These are phyloP conservation scores for Perccottus glenii DNA, from an alignment of 2,113 vertebrate genomes.

Conservation along the genomic window DNA sequence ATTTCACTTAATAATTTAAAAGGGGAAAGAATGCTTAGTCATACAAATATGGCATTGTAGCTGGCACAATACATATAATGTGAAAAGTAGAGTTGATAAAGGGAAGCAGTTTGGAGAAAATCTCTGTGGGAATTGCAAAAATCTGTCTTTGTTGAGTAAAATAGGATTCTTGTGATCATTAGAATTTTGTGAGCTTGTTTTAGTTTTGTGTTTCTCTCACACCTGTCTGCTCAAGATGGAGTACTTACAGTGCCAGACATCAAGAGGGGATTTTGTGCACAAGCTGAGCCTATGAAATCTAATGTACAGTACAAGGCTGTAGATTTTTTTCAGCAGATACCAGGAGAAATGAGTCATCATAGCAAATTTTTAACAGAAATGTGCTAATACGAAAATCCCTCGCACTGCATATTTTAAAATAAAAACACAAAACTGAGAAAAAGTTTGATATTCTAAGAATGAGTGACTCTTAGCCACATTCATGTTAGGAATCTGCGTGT, in stretches of 20 bases:
- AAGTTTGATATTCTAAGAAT: slow-evolving; percentile 20
- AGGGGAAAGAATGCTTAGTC: slow-evolving; percentile 42
- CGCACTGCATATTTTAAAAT: slow-evolving; percentile 22
- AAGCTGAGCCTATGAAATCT: slow-evolving; percentile 51
- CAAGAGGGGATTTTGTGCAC: slow-evolving; percentile 19
- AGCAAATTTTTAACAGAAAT: slow-evolving; percentile 37
- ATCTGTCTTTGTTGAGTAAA: slow-evolving; percentile 28
- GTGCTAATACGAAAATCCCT: slow-evolving; percentile 49
- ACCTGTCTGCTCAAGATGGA: slow-evolving; percentile 28
- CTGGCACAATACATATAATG: slow-evolving; percentile 42
- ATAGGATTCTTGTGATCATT: slow-evolving; percentile 7
- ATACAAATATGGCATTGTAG: slow-evolving; percentile 42
- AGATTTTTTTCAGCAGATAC: slow-evolving; percentile 3
- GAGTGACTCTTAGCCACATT: slow-evolving; percentile 34
- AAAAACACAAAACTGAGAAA: not conserved
- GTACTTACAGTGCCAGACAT: slow-evolving; percentile 20
- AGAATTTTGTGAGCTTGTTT: slow-evolving; percentile 1
- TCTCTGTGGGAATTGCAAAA: slow-evolving; percentile 1
- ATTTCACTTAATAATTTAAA: slow-evolving; percentile 39
- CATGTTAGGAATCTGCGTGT: slow-evolving; percentile 46
- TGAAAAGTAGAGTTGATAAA: slow-evolving; percentile 27
- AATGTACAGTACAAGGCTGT: slow-evolving; percentile 42
- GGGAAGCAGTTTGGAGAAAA: slow-evolving; percentile 7
- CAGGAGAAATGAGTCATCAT: slow-evolving; percentile 44
- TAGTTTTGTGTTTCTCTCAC: not conserved